Conservation (phyloP, 2,113 vertebrate genomes). For the Colius striatus region DNA sequence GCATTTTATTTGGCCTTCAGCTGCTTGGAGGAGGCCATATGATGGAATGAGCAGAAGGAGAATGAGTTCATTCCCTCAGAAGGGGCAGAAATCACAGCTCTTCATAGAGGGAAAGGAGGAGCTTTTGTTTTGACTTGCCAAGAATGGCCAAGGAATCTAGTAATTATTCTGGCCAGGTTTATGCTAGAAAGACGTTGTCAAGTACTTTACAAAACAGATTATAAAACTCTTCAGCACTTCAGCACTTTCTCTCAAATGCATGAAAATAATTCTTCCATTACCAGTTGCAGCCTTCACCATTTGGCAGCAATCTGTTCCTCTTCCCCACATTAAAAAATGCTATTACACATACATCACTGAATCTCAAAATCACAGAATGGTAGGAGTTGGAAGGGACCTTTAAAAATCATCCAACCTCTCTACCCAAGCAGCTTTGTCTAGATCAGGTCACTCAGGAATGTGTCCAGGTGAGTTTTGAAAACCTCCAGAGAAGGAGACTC, state of each 20-base stretch:
- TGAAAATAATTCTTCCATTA: constrained; percentile 44
- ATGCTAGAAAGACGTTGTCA: constrained; percentile 7
- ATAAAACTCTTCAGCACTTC: constrained; percentile 43
- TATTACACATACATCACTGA: background rate
- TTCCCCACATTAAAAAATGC: background rate
- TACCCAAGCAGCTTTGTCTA: too few species aligned
- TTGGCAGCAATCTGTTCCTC: constrained; percentile 7
- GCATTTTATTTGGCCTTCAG: constrained; percentile 36
- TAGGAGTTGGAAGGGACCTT: too few species aligned
- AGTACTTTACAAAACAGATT: constrained; percentile 43
- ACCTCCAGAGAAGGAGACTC: too few species aligned
- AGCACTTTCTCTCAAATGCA: constrained; percentile 19
- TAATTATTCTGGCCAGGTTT: constrained; percentile 34
- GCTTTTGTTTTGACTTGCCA: constrained; percentile 11
- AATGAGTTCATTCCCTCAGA: constrained; percentile 28
- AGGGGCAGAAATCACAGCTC: background rate
- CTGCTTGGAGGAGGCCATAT: background rate
- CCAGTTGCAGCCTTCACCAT: background rate
- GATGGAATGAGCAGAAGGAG: background rate
- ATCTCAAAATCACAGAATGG: too few species aligned
- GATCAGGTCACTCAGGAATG: too few species aligned
- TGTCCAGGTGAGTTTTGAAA: too few species aligned
- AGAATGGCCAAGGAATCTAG: constrained; percentile 25
- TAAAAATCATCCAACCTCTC: too few species aligned
- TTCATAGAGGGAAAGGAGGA: background rate